A percentile compares a stretch with the other conserved stretches of the same genome.
phyloP scores from a whole-genome alignment of 2,888 invertebrate species.

The Lasioglossum zephyrum region DNA sequence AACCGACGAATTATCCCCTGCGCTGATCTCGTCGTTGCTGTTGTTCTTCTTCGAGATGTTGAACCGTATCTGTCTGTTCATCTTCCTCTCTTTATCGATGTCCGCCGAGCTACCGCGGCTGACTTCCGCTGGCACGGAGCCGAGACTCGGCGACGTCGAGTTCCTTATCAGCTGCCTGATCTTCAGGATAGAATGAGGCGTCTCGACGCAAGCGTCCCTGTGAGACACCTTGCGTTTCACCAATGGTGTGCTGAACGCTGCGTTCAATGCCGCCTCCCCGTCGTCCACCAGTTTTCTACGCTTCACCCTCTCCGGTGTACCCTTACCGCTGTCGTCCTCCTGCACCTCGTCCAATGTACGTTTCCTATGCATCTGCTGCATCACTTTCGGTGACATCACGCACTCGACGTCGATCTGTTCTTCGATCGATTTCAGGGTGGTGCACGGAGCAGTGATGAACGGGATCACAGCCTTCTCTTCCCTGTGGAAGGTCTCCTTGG shows the following conservation, averaged over 20 bases:
- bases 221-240: slow-evolving; percentile 74
- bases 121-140: neutral
- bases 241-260: slow-evolving; percentile 78
- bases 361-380: slow-evolving; percentile 65
- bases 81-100: slow-evolving; percentile 47
- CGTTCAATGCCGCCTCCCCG: slow-evolving; percentile 51
- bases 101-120: neutral
- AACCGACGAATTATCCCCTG: slow-evolving; percentile 26
- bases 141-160: slow-evolving; percentile 70
- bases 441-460: slow-evolving; percentile 80
- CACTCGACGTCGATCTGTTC: slow-evolving; percentile 64
- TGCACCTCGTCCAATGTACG: slow-evolving; percentile 72
- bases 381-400: slow-evolving; percentile 74
- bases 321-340: slow-evolving; percentile 39
- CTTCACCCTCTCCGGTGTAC: slow-evolving; percentile 54
- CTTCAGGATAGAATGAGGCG: slow-evolving; percentile 82
- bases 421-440: slow-evolving; percentile 66
- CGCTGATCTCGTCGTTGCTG: slow-evolving; percentile 34
- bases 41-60: slow-evolving; percentile 66
- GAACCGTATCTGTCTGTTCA: slow-evolving; percentile 79
- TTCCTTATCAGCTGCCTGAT: slow-evolving; percentile 78
- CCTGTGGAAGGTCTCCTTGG: slow-evolving; percentile 77
- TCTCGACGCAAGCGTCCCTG: slow-evolving; percentile 61
- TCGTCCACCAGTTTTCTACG: slow-evolving; percentile 64
- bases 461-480: slow-evolving; percentile 76